Evolutionary conservation across 1,140 invertebrate species (phyloP), one percentile per base, ranked within the genome.

Genomic region (Glossosoma conforme): DNA sequence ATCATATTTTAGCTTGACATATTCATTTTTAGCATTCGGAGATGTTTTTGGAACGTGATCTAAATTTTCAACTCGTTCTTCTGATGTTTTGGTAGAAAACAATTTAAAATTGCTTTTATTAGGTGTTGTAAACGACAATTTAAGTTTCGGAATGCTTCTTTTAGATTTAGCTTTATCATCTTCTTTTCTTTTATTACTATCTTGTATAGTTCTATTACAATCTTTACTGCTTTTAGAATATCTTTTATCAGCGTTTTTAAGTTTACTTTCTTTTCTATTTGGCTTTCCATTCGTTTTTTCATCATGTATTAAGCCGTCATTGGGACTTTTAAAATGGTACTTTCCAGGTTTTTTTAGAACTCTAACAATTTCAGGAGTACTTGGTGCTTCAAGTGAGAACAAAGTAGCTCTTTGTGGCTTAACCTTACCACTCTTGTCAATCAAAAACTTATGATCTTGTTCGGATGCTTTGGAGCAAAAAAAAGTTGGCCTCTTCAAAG

Each of bases 61-160:
- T 15, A 50, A 43, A 24, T 48, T 22, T 44, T 45, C 13, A 11
- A 9, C 14, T 33, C 30, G 40, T 33, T 17, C 2, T 25, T 13
- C 14, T 19, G 28, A 6, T 44, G 43, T 55, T 65, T 67, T 73
- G 30, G 47, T 63, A 58, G 67, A 66, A 52, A 73, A 72, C 35
- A 72, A 66, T 58, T 68, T 71, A 11, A 66, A 65, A 58, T 71
- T 73, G 28, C 65, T 64, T 49, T 71, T 73, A 21, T 73, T 69
- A 6, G 53, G 56, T 20, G 69, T 70, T n/a, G 69, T 65, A 63
- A 75, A 75, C 2, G 67, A 67, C 42, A 73, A 51, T 56, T 65
- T 70, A 58, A 75, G 61, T 62, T 70, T 73, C 1, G 66, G 66
- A 10, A 59, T 60, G 13, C 49, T 58, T 55, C 62, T 69, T 61